Evolutionary conservation across 2,888 invertebrate species (phyloP).

Genomic region (Epinotia brunnichana): DNA sequence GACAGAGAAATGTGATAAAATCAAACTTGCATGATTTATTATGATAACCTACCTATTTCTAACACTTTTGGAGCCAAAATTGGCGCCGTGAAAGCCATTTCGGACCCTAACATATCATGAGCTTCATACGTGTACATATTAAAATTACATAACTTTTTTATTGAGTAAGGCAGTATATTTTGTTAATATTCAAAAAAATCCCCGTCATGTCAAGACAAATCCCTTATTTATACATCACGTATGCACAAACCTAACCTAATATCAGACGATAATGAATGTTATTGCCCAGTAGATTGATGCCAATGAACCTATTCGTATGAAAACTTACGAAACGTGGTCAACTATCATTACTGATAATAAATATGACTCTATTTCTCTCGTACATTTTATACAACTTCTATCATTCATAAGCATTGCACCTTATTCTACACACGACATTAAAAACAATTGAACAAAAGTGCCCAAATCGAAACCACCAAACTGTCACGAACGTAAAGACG

Average conservation of each 20-base stretch:
- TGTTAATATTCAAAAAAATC: conserved; percentile 53
- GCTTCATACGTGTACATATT: conserved; percentile 45
- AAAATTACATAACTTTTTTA: conserved; percentile 55
- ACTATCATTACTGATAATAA: conserved; percentile 47
- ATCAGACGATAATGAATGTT: conserved; percentile 52
- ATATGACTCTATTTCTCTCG: conserved; percentile 48
- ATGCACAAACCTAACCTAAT: conserved; percentile 47
- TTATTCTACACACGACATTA: conserved; percentile 44
- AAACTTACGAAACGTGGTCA: conserved; percentile 47
- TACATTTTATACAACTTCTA: conserved; percentile 46
- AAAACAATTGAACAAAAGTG: conserved; percentile 42
- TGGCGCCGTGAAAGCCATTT: conserved; percentile 49
- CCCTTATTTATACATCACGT: conserved; percentile 47
- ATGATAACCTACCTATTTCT: conserved; percentile 51
- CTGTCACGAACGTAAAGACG: conserved; percentile 34
- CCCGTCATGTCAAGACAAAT: conserved; percentile 48
- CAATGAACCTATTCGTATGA: conserved; percentile 45
- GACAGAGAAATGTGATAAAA: neutral
- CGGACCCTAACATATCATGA: conserved; percentile 52
- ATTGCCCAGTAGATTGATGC: conserved; percentile 50
- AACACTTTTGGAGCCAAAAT: conserved; percentile 54
- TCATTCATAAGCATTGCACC: conserved; percentile 50
- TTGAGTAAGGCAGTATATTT: conserved; percentile 64
- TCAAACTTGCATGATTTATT: conserved; percentile 31
- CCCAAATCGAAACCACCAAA: conserved; percentile 40